Evolutionary conservation across 2,888 invertebrate species (phyloP).

Genomic region (Amiota minor): DNA sequence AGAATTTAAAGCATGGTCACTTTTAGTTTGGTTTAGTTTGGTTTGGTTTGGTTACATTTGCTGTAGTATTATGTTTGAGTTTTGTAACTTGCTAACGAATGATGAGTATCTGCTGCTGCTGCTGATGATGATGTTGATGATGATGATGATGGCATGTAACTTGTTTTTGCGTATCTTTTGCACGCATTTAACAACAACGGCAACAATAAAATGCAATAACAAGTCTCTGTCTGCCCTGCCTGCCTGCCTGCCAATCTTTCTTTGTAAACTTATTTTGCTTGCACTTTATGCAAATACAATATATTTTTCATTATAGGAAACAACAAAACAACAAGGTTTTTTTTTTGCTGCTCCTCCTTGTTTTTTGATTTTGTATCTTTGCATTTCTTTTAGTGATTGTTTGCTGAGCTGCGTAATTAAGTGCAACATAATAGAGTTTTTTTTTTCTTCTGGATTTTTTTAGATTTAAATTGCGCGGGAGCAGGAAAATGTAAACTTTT

Average conservation of each 20-base stretch:
- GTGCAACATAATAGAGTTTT: conserved; percentile 61
- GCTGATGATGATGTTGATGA: too few relatives aligned
- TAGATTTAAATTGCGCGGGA: conserved; percentile 30
- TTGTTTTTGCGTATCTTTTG: conserved; percentile 20
- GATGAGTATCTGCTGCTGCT: too few relatives aligned
- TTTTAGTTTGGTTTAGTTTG: too few relatives aligned
- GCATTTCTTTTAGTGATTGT: not conserved
- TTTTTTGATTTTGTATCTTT: conserved; percentile 26
- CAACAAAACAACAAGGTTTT: not conserved
- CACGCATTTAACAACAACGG: conserved; percentile 21
- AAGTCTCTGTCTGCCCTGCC: not conserved
- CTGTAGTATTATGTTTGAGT: not conserved
- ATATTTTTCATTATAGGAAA: not conserved
- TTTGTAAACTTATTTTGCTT: conserved; percentile 33
- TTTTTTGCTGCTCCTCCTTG: not conserved
- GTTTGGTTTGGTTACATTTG: not conserved
- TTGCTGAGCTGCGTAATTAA: conserved; percentile 54
- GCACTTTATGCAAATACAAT: conserved; percentile 57
- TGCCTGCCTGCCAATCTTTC: too few relatives aligned
- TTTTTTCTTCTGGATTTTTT: conserved; percentile 29
- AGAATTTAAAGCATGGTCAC: conserved; percentile 2
- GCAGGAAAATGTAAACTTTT: conserved; percentile 33
- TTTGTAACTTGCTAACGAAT: not conserved
- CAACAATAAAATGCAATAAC: conserved; percentile 17
- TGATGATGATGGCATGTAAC: not conserved